Percentiles rank a stretch among this genome's conserved stretches.
Evolutionary conservation across 2,113 vertebrate genomes (phyloP).

Genomic region (Semicossyphus pulcher): DNA sequence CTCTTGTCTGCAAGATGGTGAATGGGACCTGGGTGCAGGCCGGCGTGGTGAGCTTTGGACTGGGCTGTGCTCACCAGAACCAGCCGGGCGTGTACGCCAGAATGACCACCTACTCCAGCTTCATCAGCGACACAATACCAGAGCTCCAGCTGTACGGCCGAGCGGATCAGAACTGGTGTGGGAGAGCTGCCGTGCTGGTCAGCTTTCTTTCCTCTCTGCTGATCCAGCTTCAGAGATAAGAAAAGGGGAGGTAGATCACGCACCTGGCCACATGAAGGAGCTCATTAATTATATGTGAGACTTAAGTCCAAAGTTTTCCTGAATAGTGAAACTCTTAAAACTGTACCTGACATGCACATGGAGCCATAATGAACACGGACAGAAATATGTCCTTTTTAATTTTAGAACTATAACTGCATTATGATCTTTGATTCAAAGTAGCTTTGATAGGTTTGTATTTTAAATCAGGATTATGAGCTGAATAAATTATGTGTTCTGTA

Average conservation of each 20-base stretch:
- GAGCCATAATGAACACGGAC: constrained; percentile 53
- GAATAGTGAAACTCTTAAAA: constrained; percentile 4
- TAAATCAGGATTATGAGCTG: constrained; percentile 30
- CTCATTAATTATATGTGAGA: neutral
- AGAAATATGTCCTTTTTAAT: constrained; percentile 16
- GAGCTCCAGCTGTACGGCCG: constrained; percentile 68
- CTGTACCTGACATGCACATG: constrained; percentile 34
- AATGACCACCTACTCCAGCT: constrained; percentile 73
- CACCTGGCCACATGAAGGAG: constrained; percentile 40
- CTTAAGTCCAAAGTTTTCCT: neutral
- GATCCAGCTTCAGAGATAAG: constrained; percentile 61
- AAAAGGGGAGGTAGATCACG: neutral
- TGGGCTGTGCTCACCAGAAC: constrained; percentile 76
- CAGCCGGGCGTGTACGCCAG: constrained; percentile 82
- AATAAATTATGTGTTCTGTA: constrained; percentile 47
- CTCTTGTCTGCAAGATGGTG: constrained; percentile 79
- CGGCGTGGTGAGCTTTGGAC: constrained; percentile 85
- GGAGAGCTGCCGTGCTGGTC: constrained; percentile 28
- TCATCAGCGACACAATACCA: constrained; percentile 66
- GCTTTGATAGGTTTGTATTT: constrained; percentile 50
- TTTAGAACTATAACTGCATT: constrained; percentile 6
- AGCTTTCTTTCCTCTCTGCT: constrained; percentile 58
- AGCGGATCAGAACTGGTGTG: constrained; percentile 49
- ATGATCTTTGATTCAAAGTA: constrained; percentile 21
- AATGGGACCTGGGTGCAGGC: constrained; percentile 84